Evolutionary conservation across 2,113 vertebrate species (phyloP).

Genomic region (Phaethon lepturus): DNA sequence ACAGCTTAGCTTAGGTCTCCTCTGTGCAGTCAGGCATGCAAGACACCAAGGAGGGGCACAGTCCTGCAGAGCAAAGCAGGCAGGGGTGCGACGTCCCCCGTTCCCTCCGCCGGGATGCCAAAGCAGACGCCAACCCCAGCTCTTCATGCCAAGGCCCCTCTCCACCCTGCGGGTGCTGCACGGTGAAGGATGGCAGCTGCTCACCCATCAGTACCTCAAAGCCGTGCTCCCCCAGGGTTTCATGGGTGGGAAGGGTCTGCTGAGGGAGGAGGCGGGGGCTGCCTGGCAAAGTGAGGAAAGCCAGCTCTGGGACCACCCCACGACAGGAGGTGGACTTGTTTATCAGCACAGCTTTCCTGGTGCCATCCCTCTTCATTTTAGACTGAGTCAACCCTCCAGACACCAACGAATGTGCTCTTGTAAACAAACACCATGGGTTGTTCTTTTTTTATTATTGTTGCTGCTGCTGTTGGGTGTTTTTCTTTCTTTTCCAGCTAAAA

Average conservation of each 20-base stretch:
- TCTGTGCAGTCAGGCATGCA: neutral
- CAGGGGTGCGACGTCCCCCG: accelerated
- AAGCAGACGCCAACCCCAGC: neutral
- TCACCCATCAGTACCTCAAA: neutral
- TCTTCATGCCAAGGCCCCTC: neutral
- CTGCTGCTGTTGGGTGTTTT: constrained; percentile 11
- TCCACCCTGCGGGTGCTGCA: neutral
- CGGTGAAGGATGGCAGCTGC: neutral
- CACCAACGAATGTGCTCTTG: neutral
- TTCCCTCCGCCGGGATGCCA: neutral
- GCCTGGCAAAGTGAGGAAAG: neutral
- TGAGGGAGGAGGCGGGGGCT: neutral
- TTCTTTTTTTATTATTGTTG: neutral
- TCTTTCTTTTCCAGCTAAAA: constrained; percentile 28
- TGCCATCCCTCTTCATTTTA: constrained; percentile 9
- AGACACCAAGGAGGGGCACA: neutral
- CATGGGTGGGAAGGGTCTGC: neutral
- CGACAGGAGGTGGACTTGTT: neutral
- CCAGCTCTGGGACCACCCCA: neutral
- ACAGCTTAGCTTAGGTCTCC: neutral
- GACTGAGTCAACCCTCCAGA: neutral
- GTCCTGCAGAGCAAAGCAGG: neutral
- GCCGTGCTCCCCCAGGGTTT: neutral
- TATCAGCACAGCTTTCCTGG: neutral
- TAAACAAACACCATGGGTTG: constrained; percentile 8